phyloP scores from a whole-genome alignment of 2,797 vertebrate genomes.

The Lepilemur septentrionalis region DNA sequence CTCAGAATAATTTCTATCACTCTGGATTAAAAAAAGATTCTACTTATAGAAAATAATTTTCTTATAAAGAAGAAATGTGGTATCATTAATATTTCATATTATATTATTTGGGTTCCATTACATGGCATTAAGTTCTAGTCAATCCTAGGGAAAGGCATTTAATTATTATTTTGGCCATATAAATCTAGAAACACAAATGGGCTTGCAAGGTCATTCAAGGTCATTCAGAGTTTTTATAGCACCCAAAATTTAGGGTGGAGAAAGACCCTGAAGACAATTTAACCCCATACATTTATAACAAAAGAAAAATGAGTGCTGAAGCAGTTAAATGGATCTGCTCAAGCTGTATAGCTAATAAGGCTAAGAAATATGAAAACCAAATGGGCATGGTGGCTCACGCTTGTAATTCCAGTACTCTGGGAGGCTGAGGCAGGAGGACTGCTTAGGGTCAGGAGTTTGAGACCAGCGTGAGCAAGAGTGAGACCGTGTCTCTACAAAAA shows the following conservation, averaged over 20 bases:
- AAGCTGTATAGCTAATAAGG: neutral
- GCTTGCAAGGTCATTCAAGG: neutral
- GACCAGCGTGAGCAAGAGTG: too few species aligned
- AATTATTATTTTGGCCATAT: constrained; percentile 20
- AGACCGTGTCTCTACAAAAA: too few species aligned
- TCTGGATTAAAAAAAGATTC: neutral
- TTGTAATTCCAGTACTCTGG: too few species aligned
- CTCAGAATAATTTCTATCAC: constrained; percentile 40
- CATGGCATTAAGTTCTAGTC: constrained; percentile 24
- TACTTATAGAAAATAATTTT: constrained; percentile 40
- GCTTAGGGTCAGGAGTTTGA: too few species aligned
- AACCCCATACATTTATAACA: neutral
- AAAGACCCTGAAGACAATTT: neutral
- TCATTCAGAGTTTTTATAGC: neutral
- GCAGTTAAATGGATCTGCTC: neutral
- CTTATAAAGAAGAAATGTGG: neutral
- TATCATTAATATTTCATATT: constrained; percentile 3
- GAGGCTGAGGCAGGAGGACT: too few species aligned
- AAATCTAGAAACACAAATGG: constrained; percentile 39
- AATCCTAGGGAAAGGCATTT: constrained; percentile 18
- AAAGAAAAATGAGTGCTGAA: neutral
- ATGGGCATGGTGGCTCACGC: too few species aligned
- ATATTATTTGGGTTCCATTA: neutral
- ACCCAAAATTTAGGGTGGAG: neutral
- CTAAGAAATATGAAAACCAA: neutral